Percentiles rank a stretch among this genome's conserved stretches.
Conservation (phyloP, 2,797 vertebrate genomes). For the Triplophysa bombifrons region DNA sequence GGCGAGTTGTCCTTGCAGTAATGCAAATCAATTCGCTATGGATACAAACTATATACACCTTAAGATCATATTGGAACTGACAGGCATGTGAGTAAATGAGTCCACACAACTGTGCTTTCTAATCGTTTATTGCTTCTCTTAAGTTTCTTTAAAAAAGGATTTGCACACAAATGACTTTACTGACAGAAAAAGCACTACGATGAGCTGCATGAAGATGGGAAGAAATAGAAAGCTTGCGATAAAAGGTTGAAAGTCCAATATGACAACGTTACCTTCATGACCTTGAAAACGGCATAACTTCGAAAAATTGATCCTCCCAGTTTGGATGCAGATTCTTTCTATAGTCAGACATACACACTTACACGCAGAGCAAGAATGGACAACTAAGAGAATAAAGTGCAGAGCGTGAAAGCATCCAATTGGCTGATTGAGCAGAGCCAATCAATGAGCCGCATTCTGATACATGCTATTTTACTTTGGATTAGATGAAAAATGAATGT, state of each 20-base stretch:
- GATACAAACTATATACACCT: conserved; percentile 1
- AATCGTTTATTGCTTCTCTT: conserved; percentile 59
- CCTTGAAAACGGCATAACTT: conserved; percentile 10
- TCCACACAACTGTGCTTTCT: conserved; percentile 51
- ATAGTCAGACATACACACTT: conserved; percentile 3
- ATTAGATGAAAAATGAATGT: conserved; percentile 26
- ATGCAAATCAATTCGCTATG: not conserved
- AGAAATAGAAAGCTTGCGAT: conserved; percentile 3
- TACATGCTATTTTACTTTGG: conserved; percentile 14
- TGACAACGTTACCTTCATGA: not conserved
- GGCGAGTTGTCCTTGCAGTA: not conserved
- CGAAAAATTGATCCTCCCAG: not conserved
- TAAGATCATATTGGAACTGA: not conserved
- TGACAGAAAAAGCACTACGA: conserved; percentile 49
- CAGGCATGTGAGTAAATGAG: conserved; percentile 17
- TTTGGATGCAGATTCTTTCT: conserved; percentile 17
- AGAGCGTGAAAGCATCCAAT: conserved; percentile 39
- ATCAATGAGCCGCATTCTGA: conserved; percentile 41
- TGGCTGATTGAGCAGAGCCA: conserved; percentile 45
- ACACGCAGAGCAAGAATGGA: conserved; percentile 6
- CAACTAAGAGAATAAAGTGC: conserved; percentile 44
- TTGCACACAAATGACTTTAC: conserved; percentile 48
- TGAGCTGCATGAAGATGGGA: conserved; percentile 17
- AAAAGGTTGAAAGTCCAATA: not conserved
- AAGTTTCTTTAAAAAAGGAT: conserved; percentile 45